Evolutionary conservation across 2,113 vertebrate species (phyloP).

Genomic region (Scophthalmus maximus): DNA sequence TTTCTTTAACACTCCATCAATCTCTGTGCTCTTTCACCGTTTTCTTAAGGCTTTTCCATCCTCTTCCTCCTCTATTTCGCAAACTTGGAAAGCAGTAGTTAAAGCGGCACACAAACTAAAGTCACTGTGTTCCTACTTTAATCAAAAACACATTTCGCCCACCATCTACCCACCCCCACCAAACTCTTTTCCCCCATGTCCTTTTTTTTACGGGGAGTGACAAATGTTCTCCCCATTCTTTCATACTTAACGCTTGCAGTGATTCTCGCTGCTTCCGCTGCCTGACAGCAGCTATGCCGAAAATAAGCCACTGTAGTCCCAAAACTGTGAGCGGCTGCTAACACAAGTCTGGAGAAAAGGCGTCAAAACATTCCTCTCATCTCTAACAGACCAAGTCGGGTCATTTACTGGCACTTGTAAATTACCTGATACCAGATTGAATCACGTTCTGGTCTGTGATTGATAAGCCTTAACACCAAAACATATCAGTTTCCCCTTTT

Average conservation of each 20-base stretch:
- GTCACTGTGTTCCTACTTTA: conserved; percentile 74
- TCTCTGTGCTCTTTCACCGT: conserved; percentile 51
- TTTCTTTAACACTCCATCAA: conserved; percentile 70
- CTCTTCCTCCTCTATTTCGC: conserved; percentile 62
- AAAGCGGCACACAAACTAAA: conserved; percentile 75
- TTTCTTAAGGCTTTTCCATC: conserved; percentile 51
- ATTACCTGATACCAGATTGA: conserved; percentile 24
- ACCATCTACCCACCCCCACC: conserved; percentile 27
- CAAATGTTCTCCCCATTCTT: conserved; percentile 77
- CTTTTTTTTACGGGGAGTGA: conserved; percentile 62
- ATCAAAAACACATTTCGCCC: conserved; percentile 83
- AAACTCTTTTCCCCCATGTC: conserved; percentile 48
- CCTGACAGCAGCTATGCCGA: conserved; percentile 58
- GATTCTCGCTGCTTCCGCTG: conserved; percentile 47
- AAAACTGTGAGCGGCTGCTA: conserved; percentile 41
- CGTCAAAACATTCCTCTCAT: conserved; percentile 62
- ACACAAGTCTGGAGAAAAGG: conserved; percentile 37
- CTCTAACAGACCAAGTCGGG: conserved; percentile 39
- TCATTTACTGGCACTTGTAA: conserved; percentile 53
- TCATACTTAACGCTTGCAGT: conserved; percentile 47
- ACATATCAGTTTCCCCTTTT: conserved; percentile 19
- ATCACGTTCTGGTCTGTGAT: conserved; percentile 24
- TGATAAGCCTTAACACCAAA: conserved; percentile 14
- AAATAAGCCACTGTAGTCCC: conserved; percentile 59
- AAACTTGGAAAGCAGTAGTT: conserved; percentile 74